Base-by-base conservation (phyloP, 2,113 vertebrate species). In the Anhinga anhinga region DNA sequence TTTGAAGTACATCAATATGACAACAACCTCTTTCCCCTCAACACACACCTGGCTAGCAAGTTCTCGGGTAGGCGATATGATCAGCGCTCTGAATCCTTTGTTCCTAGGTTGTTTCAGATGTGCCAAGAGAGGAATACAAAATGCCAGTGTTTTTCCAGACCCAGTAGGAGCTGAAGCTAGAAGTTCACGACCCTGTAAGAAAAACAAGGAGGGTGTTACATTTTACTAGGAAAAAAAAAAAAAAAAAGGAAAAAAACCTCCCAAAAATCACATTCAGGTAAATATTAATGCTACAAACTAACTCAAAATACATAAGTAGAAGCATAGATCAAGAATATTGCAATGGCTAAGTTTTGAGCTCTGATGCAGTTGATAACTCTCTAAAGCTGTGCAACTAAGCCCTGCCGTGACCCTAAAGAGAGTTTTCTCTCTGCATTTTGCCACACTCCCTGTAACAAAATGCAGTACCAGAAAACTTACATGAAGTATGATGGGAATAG, bases 101-200 rank as follows among this genome's bases (percentile, higher is more conserved):
- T 99, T 99, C 96, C 98, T 98, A 1, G 99, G 99, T 34, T 99
- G 98, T 77, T 98, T 98, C 92, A 99, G 98, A 36, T 99, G 99
- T 20, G 98, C 95, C 50, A 99, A 97, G 78, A 99, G 97, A 10
- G 99, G 99, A 92, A 99, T 97, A 88, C 98, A 99, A 97, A 99
- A 99, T 21, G 99, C 99, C 97, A 99, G 94, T 4, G 99, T 99
- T 97, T 99, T 99, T 32, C 99, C 99, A 53, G 99, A 99, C 56
- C 99, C 99, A 2, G 99, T 99, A 78, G 99, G 99, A 92, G 99
- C 99, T 73, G 99, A 99, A n/a, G 99, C 99, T 91, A 99, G 97
- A 47, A 99, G 98, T 93, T 99, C 99, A 15, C 99, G 99, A 89
- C 98, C 95, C 99, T 99, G 90, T 66, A 61, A 85, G 29, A 29